Evolutionary conservation across 2,888 invertebrate genomes (phyloP), one percentile per base, ranked within the genome.

Genomic region (Dicranocentrus wangi): DNA sequence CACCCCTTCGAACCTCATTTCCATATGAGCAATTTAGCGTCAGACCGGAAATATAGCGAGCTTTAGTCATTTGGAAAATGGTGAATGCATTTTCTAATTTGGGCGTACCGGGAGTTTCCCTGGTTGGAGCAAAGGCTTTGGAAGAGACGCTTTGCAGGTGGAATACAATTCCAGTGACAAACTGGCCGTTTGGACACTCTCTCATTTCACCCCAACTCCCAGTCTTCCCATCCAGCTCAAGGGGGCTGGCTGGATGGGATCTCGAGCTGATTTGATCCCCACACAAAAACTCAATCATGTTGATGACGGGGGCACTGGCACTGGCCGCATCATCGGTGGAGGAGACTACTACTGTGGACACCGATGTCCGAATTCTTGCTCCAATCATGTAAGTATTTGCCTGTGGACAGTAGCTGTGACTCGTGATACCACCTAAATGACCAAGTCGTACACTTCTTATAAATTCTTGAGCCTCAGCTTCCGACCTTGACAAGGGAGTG

Each of bases 281-380:
- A 21, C 72, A 72, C 15, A 72, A 1, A 13, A 72, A 72, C 17
- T 63, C 63, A 10, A 72, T 61, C 3, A 53, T 51, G 8, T 13
- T 63, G 10, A 72, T 27, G 0, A 21, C 25, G 15, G 55, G 23
- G 10, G n/a, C n/a, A n/a, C n/a, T n/a, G n/a, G n/a, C n/a, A n/a
- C n/a, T n/a, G n/a, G n/a, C n/a, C n/a, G n/a, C n/a, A n/a, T n/a
- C n/a, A n/a, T n/a, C n/a, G n/a, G n/a, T n/a, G n/a, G n/a, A n/a
- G n/a, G n/a, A n/a, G n/a, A n/a, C n/a, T n/a, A n/a, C n/a, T n/a
- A n/a, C n/a, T n/a, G n/a, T n/a, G n/a, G n/a, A n/a, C n/a, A n/a
- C n/a, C 10, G 43, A 23, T 47, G 47, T 47, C 1, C 63, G 72
- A 28, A 72, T 13, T 43, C 53, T 61, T 39, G 63, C 53, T 32